Evolutionary conservation across 2,888 invertebrate genomes (phyloP).

Genomic region (Brenthis hecate): DNA sequence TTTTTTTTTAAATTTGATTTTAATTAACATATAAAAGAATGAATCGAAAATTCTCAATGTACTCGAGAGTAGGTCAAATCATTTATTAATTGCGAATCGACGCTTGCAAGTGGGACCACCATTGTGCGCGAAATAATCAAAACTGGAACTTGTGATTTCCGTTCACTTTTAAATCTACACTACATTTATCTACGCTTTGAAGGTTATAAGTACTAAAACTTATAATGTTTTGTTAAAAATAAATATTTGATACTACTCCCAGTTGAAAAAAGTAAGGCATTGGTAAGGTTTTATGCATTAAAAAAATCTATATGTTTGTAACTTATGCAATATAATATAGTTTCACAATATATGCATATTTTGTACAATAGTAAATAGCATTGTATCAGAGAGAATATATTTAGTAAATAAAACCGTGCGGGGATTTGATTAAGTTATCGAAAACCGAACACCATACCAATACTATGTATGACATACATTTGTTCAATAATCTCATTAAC

Average conservation of each 20-base stretch:
- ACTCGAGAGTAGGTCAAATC: slow-evolving; percentile 68
- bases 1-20: slow-evolving; percentile 50
- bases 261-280: neutral
- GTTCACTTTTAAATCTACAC: slow-evolving; percentile 69
- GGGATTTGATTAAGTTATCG: slow-evolving; percentile 6
- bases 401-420: no score
- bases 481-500: slow-evolving; percentile 21
- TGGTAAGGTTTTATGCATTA: no score
- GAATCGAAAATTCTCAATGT: slow-evolving; percentile 64
- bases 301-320: no score
- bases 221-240: slow-evolving; percentile 15
- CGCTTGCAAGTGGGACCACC: slow-evolving; percentile 68
- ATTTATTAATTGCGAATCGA: slow-evolving; percentile 77
- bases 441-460: slow-evolving; percentile 7
- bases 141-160: slow-evolving; percentile 69
- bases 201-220: slow-evolving; percentile 25
- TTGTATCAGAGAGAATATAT: no score
- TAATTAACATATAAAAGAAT: slow-evolving; percentile 67
- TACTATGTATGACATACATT: slow-evolving; percentile 18
- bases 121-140: slow-evolving; percentile 67
- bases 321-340: no score
- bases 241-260: slow-evolving; percentile 6
- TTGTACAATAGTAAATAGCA: no score
- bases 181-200: slow-evolving; percentile 47
- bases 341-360: no score